Percentiles rank a stretch among this genome's conserved stretches.
phyloP scores from a whole-genome alignment of 2,888 invertebrate species.

The Troides helena region DNA sequence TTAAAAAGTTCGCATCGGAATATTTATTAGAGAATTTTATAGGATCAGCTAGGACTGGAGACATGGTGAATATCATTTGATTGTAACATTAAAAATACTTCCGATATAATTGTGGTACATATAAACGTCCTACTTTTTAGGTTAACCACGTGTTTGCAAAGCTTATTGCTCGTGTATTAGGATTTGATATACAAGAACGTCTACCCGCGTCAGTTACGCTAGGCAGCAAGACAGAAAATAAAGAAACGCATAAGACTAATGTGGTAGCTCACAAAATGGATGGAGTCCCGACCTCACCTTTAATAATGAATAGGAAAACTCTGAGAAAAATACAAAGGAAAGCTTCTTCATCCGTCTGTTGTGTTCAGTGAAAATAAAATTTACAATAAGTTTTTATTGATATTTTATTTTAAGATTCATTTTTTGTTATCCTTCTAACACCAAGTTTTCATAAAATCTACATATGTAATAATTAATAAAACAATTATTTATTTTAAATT shows the following conservation, averaged over 20 bases:
- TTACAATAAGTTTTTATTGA: not conserved
- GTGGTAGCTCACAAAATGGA: slow-evolving; percentile 35
- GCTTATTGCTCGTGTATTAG: slow-evolving; percentile 75
- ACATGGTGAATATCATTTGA: slow-evolving; percentile 75
- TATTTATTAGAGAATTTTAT: slow-evolving; percentile 81
- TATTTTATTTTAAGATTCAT: slow-evolving; percentile 2
- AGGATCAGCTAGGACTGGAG: slow-evolving; percentile 87
- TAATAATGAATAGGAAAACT: slow-evolving; percentile 71
- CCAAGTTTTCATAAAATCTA: too few species aligned
- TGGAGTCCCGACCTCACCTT: slow-evolving; percentile 46
- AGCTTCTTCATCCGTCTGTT: slow-evolving; percentile 76
- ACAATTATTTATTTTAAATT: too few species aligned
- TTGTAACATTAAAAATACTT: not conserved
- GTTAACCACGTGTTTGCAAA: slow-evolving; percentile 83
- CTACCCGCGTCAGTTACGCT: slow-evolving; percentile 37
- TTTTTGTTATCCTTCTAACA: too few species aligned
- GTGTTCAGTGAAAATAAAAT: slow-evolving; percentile 64
- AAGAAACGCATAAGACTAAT: slow-evolving; percentile 33
- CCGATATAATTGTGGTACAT: not conserved
- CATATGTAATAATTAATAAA: too few species aligned
- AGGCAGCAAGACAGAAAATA: not conserved
- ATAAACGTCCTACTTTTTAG: slow-evolving; percentile 57
- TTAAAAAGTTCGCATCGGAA: slow-evolving; percentile 83
- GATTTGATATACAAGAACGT: slow-evolving; percentile 48
- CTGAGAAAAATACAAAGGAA: slow-evolving; percentile 61